Conservation (phyloP, 2,888 invertebrate genomes). For the Orchesellides sinensis region DNA sequence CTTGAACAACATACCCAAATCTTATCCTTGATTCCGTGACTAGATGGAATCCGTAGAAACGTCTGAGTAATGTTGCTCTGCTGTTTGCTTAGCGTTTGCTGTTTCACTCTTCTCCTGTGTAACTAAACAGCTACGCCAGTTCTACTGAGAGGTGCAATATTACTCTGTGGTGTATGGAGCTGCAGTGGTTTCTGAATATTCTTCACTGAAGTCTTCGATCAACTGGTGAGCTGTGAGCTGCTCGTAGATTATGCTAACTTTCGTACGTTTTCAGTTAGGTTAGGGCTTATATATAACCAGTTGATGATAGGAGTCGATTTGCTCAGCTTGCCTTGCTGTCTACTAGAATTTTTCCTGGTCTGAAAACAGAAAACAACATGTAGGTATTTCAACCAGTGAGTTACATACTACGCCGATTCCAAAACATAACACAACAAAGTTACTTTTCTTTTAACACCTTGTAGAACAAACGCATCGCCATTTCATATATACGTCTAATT, state of each 20-base stretch:
- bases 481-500: not conserved
- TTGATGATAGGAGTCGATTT: too few species aligned
- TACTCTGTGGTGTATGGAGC: slow-evolving; percentile 7
- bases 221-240: not conserved
- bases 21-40: slow-evolving; percentile 22
- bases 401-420: not conserved
- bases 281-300: too few species aligned
- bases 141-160: slow-evolving; percentile 1
- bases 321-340: not conserved
- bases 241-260: not conserved
- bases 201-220: not conserved
- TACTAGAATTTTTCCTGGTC: not conserved
- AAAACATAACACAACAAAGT: not conserved
- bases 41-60: slow-evolving; percentile 24
- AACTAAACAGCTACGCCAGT: not conserved
- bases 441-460: not conserved
- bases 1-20: slow-evolving; percentile 15
- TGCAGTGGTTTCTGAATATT: not conserved
- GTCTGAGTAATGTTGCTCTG: not conserved
- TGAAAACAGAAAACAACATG: slow-evolving; percentile 1
- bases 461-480: not conserved
- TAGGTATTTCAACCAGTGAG: not conserved
- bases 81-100: too few species aligned
- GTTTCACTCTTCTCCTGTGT: slow-evolving; percentile 7
- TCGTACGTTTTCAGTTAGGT: not conserved